Evolutionary conservation across 2,888 invertebrate species (phyloP), one percentile per base, ranked within the genome.

Genomic region (Microctonus aethiopoides): DNA sequence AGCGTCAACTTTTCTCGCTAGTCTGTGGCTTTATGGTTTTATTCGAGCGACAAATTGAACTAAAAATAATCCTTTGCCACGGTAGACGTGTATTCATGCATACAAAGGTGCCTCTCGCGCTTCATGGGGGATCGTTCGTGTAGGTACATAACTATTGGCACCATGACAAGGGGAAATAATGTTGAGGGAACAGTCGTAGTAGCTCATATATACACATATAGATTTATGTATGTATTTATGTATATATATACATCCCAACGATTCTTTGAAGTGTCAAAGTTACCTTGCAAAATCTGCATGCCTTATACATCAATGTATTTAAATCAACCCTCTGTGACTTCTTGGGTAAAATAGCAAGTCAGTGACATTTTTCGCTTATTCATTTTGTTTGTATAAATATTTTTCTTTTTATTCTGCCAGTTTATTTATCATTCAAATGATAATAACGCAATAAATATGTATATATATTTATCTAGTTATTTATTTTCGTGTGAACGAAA

Each of bases 51-150:
- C 80, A 84, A 85, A 85, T 84, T 81, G 79, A 81, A 81, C 83
- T 85, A 85, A 85, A 85, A 84, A 85, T 83, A 83, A 83, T 82
- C 81, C 83, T 84, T 84, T 82, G 81, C 83, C 72, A 67, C 77
- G 77, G 77, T 78, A 77, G 76, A 76, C 75, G 78, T 77, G 78
- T 80, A 79, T 80, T 81, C 83, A 82, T 80, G 83, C 79, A 78
- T 79, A 75, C 72, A 74, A 78, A 74, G 71, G 76, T 75, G 73
- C 67, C 69, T 65, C 41, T 64, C 70, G 61, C 61, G 60, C 69
- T 67, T 68, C 65, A 69, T 69, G 69, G 67, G 67, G 65, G 52
- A 46, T 26, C 59, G 29, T 54, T 60, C 16, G 51, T 32, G 39
- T 16, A 46, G 20, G 54, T 29, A 41, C 22, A 52, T 63, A 63